Evolutionary conservation across 2,797 vertebrate species (phyloP), one percentile per base, ranked within the genome.

Genomic region (Philypnodon macrostomus): DNA sequence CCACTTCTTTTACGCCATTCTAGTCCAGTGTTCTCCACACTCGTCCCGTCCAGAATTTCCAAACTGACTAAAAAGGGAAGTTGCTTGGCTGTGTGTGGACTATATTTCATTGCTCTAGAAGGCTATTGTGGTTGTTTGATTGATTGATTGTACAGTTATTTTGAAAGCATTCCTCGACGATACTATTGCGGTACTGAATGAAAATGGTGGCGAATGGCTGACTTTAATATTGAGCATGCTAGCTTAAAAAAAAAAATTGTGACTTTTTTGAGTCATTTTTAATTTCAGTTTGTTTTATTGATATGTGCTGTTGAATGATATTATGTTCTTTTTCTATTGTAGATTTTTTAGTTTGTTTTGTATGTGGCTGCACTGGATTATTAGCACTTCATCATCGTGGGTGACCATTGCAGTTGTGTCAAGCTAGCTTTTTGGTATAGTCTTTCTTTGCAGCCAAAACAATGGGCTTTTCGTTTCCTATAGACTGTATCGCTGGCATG

Each of bases 401-500:
- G 70, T 70, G 63, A 67, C 65, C 72, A 40, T 38, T 63, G 67
- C 69, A 73, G 67, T 44, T 68, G 12, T 70, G 66, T 76, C 4
- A 10, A 64, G 55, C 59, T 73, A 73, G 73, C 76, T 80, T 75
- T 79, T 65, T 54, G 63, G n/a, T n/a, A n/a, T 77, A 66, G 64
- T 58, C 41, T 5, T 26, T n/a, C 18, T 40, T 50, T 37, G 21
- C 35, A 12, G 35, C 44, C 50, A 58, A 42, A 41, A 38, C 56
- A 42, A 40, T 10, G 17, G 49, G 59, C 70, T 66, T 40, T 14
- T 46, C 54, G 71, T 74, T 73, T 79, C 67, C 56, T 35, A 46
- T 63, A 70, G 74, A 67, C 58, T 80, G 66, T 80, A 78, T 59
- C 68, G 79, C 73, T 80, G 70, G 84, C 79, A 83, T 85, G 84